Conservation (phyloP, 2,113 vertebrate genomes). For the Stigmatopora argus region DNA sequence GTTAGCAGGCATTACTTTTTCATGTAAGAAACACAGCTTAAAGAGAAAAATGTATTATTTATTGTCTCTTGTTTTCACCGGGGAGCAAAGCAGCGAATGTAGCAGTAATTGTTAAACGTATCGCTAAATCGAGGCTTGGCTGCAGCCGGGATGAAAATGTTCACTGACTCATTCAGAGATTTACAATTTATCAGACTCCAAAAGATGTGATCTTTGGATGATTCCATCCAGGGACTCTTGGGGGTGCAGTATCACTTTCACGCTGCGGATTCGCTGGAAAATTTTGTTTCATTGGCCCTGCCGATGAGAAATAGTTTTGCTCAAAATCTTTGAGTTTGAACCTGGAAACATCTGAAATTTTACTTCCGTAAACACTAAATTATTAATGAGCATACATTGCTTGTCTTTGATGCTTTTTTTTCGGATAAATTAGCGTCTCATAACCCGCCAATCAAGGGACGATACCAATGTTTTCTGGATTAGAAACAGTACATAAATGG, state of each 20-base stretch:
- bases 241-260: neutral
- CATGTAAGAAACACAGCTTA: constrained; percentile 65
- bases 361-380: neutral
- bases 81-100: constrained; percentile 32
- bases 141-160: constrained; percentile 6
- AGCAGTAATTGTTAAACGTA: constrained; percentile 16
- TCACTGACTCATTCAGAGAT: constrained; percentile 1
- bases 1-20: constrained; percentile 66
- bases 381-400: neutral
- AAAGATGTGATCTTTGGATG: neutral
- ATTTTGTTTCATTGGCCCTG: neutral
- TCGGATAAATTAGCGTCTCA: neutral
- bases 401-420: neutral
- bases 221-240: constrained; percentile 4
- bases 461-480: neutral
- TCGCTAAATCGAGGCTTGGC: neutral
- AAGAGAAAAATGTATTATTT: constrained; percentile 69
- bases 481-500: too few species aligned
- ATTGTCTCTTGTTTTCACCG: constrained; percentile 55
- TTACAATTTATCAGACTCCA: constrained; percentile 10
- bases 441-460: neutral
- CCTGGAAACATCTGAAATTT: neutral
- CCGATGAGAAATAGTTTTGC: neutral
- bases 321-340: neutral
- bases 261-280: neutral